Percentiles rank a stretch among this genome's conserved stretches.
phyloP scores from a whole-genome alignment of 2,888 invertebrate genomes.

The Lithophane ornitopus region DNA sequence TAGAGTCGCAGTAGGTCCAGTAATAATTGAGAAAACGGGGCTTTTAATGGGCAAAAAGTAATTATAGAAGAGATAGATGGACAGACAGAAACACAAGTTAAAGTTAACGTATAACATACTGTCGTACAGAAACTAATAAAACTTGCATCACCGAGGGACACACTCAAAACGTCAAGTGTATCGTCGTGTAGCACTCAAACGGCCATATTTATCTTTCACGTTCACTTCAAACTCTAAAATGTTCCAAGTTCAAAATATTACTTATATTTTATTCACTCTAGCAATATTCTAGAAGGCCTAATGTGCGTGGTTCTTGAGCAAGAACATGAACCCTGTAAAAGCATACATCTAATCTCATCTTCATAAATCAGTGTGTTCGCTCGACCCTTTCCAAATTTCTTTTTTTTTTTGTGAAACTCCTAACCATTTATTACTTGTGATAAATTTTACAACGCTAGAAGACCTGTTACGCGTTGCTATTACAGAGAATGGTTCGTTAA shows the following conservation, averaged over 20 bases:
- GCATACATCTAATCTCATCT: conserved; percentile 50
- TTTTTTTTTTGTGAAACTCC: conserved; percentile 50
- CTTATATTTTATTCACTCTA: conserved; percentile 18
- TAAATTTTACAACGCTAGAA: conserved; percentile 39
- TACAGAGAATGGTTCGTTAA: conserved; percentile 26
- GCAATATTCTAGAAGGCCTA: conserved; percentile 20
- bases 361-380: conserved; percentile 55
- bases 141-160: neutral
- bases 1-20: neutral
- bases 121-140: conserved; percentile 14
- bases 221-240: conserved; percentile 6
- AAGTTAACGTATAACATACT: neutral
- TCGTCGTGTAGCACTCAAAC: conserved; percentile 11
- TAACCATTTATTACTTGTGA: conserved; percentile 51
- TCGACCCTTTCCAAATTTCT: conserved; percentile 47
- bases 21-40: neutral
- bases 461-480: conserved; percentile 34
- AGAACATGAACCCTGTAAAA: conserved; percentile 31
- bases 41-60: neutral
- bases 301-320: conserved; percentile 31
- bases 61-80: neutral
- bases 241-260: conserved; percentile 10
- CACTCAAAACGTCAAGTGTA: conserved; percentile 14
- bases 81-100: neutral
- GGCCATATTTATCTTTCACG: conserved; percentile 6